Evolutionary conservation across 2,113 vertebrate genomes (phyloP).

Genomic region (Brachypteracias leptosomus): DNA sequence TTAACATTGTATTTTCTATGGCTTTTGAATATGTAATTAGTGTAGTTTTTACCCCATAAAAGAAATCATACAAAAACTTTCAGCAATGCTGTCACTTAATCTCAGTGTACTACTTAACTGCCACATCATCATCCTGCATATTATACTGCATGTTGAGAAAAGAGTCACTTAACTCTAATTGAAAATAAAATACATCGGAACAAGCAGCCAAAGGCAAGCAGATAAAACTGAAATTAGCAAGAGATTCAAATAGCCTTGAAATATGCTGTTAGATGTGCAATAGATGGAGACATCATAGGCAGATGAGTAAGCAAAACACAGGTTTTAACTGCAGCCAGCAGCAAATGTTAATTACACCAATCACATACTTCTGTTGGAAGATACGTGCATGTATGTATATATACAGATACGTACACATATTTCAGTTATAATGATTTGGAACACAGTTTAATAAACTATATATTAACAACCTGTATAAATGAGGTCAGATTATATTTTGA

Average conservation of each 20-base stretch:
- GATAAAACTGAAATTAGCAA: constrained; percentile 12
- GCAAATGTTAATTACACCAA: background rate
- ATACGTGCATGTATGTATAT: background rate
- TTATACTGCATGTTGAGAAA: background rate
- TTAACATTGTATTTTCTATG: background rate
- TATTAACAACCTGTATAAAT: background rate
- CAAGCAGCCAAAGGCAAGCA: background rate
- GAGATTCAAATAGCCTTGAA: background rate
- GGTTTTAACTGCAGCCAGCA: background rate
- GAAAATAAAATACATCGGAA: background rate
- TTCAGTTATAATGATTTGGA: background rate
- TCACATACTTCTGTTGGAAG: background rate
- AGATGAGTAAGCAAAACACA: background rate
- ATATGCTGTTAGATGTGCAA: background rate
- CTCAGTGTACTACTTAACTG: background rate
- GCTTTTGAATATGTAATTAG: background rate
- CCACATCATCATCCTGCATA: background rate
- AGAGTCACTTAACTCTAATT: background rate
- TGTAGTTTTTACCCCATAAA: background rate
- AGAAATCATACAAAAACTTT: background rate
- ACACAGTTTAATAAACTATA: background rate
- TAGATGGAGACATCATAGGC: background rate
- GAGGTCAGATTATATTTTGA: background rate
- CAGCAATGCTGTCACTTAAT: background rate
- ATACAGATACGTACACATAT: background rate